Evolutionary conservation across 1,140 invertebrate species (phyloP), one percentile per base, ranked within the genome.

Genomic region (Rhopalosiphum maidis): DNA sequence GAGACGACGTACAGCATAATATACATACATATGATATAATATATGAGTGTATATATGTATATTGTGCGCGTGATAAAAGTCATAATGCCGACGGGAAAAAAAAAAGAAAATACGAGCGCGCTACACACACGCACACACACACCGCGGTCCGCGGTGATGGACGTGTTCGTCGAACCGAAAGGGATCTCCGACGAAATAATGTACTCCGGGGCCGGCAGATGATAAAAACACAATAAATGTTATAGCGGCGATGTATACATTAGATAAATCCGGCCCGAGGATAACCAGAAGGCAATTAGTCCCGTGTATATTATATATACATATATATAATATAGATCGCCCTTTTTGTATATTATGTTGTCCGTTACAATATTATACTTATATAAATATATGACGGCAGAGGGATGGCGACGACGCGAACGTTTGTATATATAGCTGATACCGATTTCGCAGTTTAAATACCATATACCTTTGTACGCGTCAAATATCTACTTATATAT

Each of bases 271-370:
- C 46, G 3, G 91, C 91, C 91, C 90, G 68, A 85, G 91, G 91
- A 93, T 93, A 93, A 93, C 91, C 91, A 86, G 91, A 93, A 93
- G 91, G 91, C 91, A 93, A 93, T 93, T 93, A 93, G 91, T 93
- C 91, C 77, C 54, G n/a, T 48, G n/a, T 8, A 90, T 41, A 68
- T 91, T 30, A 41, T 48, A 48, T 55, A 25, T 35, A 35, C 7
- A 48, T 35, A 7, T n/a, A 30, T 48, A n/a, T 54, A 37, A 55
- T 54, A 25, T 51, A 54, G 88, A 23, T 54, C 51, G 51, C 54
- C 9, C 89, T 23, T 43, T 90, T 30, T 4, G 51, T 37, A 43
- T 90, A 60, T 60, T 60, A 35, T 60, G 88, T 90, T 46, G 48
- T 89, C 88, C 88, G 88, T 55, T 89, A 22, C 60, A 48, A 48